These are phyloP conservation scores for Paguma larvata DNA, from an alignment of 2,797 vertebrate species.

Conservation along the genomic window DNA sequence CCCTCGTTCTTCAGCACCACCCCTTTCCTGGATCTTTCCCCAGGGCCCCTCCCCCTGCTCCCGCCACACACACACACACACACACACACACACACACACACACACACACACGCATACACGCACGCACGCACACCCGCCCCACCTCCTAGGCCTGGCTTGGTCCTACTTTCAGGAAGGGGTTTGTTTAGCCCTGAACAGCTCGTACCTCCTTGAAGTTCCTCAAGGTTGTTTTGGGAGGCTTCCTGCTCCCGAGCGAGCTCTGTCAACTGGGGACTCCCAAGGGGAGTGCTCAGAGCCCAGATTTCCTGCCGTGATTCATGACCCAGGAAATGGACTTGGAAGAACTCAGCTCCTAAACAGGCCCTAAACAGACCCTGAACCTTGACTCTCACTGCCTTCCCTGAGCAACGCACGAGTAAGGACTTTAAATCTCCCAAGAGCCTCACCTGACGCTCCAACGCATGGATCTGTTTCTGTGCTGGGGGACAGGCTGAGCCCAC, in stretches of 20 bases:
- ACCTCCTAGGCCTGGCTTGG: neutral
- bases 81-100: neutral
- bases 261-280: neutral
- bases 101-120: neutral
- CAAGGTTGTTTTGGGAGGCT: neutral
- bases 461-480: neutral
- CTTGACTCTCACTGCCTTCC: conserved; percentile 45
- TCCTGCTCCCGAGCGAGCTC: neutral
- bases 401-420: neutral
- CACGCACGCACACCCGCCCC: neutral
- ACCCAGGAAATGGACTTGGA: neutral
- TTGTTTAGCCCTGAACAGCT: neutral
- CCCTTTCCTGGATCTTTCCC: neutral
- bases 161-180: neutral
- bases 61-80: rapidly evolving
- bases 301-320: conserved; percentile 40
- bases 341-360: conserved; percentile 60
- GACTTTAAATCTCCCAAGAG: neutral
- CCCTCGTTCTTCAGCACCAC: neutral
- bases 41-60: rapidly evolving
- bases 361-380: conserved; percentile 41
- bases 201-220: neutral
- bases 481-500: neutral
- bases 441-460: neutral
- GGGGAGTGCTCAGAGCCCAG: neutral